phyloP scores from a whole-genome alignment of 2,888 invertebrate species.

The Dichetophora obliterata region DNA sequence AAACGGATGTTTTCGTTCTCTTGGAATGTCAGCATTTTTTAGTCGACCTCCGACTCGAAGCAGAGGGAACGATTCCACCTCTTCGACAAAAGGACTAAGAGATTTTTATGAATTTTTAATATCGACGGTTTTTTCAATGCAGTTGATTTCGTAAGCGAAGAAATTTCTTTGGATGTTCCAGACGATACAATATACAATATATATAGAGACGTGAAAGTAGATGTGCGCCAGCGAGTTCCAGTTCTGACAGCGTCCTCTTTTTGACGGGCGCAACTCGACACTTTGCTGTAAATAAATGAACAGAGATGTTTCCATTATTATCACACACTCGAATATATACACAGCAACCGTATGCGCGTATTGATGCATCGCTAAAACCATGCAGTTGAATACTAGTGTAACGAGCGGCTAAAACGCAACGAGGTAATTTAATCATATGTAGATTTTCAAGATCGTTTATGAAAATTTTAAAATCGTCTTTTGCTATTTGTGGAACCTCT shows the following conservation, averaged over 20 bases:
- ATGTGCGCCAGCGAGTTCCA: slow-evolving; percentile 18
- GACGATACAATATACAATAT: too few species aligned
- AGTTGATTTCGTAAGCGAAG: too few species aligned
- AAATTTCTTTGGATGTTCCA: too few species aligned
- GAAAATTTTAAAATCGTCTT: neutral
- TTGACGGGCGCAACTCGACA: neutral
- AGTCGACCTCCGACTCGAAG: too few species aligned
- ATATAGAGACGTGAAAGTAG: slow-evolving; percentile 21
- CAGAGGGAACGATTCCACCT: too few species aligned
- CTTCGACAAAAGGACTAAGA: too few species aligned
- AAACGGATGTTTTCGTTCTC: too few species aligned
- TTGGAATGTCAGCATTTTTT: too few species aligned
- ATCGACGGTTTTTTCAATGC: too few species aligned
- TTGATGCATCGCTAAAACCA: neutral
- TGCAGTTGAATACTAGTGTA: neutral
- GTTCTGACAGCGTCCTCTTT: neutral
- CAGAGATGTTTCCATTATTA: neutral
- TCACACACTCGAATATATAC: neutral
- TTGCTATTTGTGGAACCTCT: too few species aligned
- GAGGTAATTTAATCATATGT: neutral
- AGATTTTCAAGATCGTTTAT: neutral
- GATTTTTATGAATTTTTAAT: too few species aligned
- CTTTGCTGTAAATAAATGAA: slow-evolving; percentile 2
- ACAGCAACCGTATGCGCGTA: neutral
- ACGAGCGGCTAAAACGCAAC: neutral